phyloP scores from a whole-genome alignment of 2,888 invertebrate species.

The Drosophila imparisetae region DNA sequence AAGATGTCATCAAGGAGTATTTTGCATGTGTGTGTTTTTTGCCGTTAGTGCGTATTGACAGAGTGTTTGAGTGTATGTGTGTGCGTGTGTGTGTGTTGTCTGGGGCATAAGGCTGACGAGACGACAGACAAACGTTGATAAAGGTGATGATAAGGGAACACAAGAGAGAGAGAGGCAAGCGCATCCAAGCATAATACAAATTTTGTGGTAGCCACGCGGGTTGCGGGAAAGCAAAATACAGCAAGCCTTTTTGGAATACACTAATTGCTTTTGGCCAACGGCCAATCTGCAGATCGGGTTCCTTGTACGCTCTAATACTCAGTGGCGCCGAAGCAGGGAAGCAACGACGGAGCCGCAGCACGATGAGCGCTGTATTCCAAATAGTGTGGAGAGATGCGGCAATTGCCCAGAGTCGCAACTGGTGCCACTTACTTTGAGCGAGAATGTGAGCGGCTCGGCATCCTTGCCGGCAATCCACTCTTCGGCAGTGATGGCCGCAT shows the following conservation, averaged over 20 bases:
- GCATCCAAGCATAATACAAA: slow-evolving; percentile 24
- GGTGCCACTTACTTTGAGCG: slow-evolving; percentile 91
- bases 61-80: slow-evolving; percentile 2
- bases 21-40: slow-evolving; percentile 3
- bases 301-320: slow-evolving; percentile 55
- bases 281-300: slow-evolving; percentile 12
- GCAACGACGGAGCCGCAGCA: slow-evolving; percentile 18
- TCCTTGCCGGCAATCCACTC: slow-evolving; percentile 96
- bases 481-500: slow-evolving; percentile 94
- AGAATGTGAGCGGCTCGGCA: slow-evolving; percentile 95
- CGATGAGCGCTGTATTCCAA: slow-evolving; percentile 77
- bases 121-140: slow-evolving; percentile 66
- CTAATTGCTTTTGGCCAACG: slow-evolving; percentile 21
- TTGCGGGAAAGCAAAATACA: slow-evolving; percentile 25
- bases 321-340: slow-evolving; percentile 12
- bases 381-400: slow-evolving; percentile 28
- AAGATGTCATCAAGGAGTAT: neutral
- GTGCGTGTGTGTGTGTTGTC: slow-evolving; percentile 21
- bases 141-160: slow-evolving; percentile 27
- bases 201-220: slow-evolving; percentile 35
- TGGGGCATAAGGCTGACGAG: slow-evolving; percentile 40
- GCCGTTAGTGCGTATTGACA: slow-evolving; percentile 18
- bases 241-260: slow-evolving; percentile 64
- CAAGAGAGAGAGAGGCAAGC: slow-evolving; percentile 25
- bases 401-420: slow-evolving; percentile 20